Evolutionary conservation across 2,113 vertebrate species (phyloP), one percentile per base, ranked within the genome.

Genomic region (Gasterosteus nipponicus): DNA sequence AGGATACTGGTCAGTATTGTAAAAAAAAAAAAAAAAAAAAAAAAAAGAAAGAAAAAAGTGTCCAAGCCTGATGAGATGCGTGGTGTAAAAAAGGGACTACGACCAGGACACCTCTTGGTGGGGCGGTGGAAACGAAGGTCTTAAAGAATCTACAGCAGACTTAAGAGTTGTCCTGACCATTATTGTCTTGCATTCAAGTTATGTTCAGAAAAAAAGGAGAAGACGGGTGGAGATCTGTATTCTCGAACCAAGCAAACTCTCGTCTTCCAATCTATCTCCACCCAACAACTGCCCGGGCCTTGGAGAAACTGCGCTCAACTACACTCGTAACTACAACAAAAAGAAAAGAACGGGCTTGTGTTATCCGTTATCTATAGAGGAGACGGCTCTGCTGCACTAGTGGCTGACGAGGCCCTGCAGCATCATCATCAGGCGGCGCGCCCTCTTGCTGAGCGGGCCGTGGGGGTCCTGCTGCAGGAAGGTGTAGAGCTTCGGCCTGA

Each of bases 401-500:
- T 96, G 96, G 53, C 93, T 95, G 90, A 95, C 95, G 78, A 99
- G 93, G 33, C 97, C 98, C 78, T 99, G 96, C 1, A 99, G 94
- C 96, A 99, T 98, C 92, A 99, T 97, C 93, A 96, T 95, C 56
- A 99, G 97, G 83, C 97, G 96, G 22, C 97, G 96, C 0, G 96
- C 97, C 0, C 94, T 92, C 91, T 96, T 98, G 93, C 94, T 90
- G 66, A 98, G 90, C 0, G 93, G 92, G 85, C 94, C 95, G 91
- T 97, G 96, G 47, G 95, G 94, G 53, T 99, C 98, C 63, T 95
- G 95, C 92, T 99, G 98, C 35, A 99, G 90, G 93, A 98, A 99
- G 87, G 96, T 89, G 72, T 95, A 96, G 70, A 99, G 95, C 93
- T 98, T 99, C 81, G 97, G 97, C 61, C 96, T 93, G 68, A 99